Percentiles rank a stretch among this genome's conserved stretches.
Conservation (phyloP, 1,140 invertebrate genomes). For the Watersipora subatra region DNA sequence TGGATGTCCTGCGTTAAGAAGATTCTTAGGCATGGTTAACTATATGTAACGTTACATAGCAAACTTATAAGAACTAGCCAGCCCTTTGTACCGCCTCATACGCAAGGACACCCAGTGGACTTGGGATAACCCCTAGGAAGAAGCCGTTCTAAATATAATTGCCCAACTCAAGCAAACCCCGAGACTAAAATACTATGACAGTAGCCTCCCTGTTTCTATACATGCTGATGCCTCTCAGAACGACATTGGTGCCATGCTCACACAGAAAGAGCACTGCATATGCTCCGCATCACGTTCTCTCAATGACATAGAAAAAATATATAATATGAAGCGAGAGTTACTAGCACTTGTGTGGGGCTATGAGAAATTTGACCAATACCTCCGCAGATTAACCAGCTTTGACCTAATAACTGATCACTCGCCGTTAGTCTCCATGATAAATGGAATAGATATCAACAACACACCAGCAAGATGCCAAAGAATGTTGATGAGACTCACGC, state of each 20-base stretch:
- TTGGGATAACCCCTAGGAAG: not conserved
- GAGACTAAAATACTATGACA: not conserved
- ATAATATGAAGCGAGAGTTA: slow-evolving; percentile 46
- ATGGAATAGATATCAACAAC: slow-evolving; percentile 11
- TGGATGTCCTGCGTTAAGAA: not conserved
- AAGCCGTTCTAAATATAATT: not conserved
- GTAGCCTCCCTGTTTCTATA: not conserved
- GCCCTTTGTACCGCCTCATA: not conserved
- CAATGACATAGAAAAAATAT: slow-evolving; percentile 36
- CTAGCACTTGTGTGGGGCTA: slow-evolving; percentile 43
- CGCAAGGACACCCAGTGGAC: not conserved
- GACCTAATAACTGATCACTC: slow-evolving; percentile 27
- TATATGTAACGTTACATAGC: slow-evolving; percentile 6
- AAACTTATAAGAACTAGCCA: not conserved
- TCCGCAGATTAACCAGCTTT: slow-evolving; percentile 29
- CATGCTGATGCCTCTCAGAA: not conserved
- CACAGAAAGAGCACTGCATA: slow-evolving; percentile 15
- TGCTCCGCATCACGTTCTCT: slow-evolving; percentile 38
- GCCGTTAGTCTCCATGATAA: slow-evolving; percentile 22
- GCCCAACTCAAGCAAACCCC: not conserved
- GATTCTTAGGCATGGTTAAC: slow-evolving; percentile 9
- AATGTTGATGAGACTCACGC: slow-evolving; percentile 9
- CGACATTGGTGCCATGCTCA: not conserved
- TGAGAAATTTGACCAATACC: slow-evolving; percentile 44
- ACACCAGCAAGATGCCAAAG: not conserved